phyloP scores from a whole-genome alignment of 2,797 vertebrate species.

The Pipistrellus kuhlii region DNA sequence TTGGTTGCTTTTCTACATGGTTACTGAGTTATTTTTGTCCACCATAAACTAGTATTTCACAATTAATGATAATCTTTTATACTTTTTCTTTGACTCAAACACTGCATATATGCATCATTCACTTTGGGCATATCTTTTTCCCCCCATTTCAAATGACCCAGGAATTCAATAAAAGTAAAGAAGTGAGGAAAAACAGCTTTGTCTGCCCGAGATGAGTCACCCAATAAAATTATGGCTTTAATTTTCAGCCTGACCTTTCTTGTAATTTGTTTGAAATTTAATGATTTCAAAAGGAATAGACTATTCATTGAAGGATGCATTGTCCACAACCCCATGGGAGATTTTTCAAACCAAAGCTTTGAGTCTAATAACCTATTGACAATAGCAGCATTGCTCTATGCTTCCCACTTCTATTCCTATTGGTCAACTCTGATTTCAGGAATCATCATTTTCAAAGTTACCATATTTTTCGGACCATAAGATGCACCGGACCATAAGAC shows the following conservation, averaged over 20 bases:
- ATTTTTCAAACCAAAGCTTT: not conserved
- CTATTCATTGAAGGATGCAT: not conserved
- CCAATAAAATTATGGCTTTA: constrained; percentile 81
- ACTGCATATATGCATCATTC: not conserved
- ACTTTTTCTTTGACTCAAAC: constrained; percentile 56
- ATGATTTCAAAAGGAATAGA: constrained; percentile 68
- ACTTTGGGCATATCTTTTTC: not conserved
- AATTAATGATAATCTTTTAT: not conserved
- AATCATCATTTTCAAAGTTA: not conserved
- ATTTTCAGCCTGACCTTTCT: constrained; percentile 85
- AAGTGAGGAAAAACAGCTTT: constrained; percentile 78
- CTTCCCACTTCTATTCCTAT: not conserved
- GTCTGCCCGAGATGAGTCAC: constrained; percentile 70
- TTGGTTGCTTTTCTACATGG: not conserved
- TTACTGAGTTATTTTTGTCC: constrained; percentile 22
- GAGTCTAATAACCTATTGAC: not conserved
- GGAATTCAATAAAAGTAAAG: constrained; percentile 83
- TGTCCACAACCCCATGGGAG: not conserved
- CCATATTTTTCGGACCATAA: too few relatives aligned
- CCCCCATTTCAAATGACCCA: constrained; percentile 74
- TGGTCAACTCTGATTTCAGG: not conserved
- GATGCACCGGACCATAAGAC: too few relatives aligned
- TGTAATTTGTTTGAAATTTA: constrained; percentile 78
- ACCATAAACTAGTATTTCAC: not conserved
- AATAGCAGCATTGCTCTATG: not conserved